A percentile compares a stretch with the other conserved stretches of the same genome.
phyloP scores from a whole-genome alignment of 2,113 vertebrate species.

The Platysternon megacephalum region DNA sequence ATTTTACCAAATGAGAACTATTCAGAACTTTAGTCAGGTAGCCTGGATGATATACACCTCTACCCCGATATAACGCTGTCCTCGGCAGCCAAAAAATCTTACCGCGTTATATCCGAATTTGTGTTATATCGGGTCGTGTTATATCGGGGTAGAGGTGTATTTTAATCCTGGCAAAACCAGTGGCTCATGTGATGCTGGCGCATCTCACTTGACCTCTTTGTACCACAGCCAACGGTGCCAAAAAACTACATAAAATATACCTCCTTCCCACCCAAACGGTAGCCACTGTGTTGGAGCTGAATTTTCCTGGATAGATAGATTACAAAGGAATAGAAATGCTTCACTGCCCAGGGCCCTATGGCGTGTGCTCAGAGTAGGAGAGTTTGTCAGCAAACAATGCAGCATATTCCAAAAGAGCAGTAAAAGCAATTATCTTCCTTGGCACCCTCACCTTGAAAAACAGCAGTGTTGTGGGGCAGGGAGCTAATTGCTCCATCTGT shows the following conservation, averaged over 20 bases:
- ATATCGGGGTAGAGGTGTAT: no score
- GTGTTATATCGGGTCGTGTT: no score
- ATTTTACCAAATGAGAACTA: not conserved
- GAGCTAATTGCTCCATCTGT: conserved; percentile 57
- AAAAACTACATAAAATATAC: not conserved
- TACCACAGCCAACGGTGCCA: not conserved
- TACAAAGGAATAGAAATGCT: conserved; percentile 21
- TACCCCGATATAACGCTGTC: no score
- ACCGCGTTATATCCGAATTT: no score
- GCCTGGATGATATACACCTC: not conserved
- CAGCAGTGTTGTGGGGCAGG: not conserved
- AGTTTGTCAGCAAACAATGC: conserved; percentile 50
- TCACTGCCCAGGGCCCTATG: conserved; percentile 25
- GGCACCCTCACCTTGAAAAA: not conserved
- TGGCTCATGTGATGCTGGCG: not conserved
- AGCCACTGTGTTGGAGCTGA: not conserved
- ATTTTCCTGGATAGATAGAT: not conserved
- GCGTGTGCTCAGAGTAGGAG: not conserved
- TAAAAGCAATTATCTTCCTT: conserved; percentile 29
- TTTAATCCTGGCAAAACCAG: not conserved
- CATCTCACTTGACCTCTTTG: not conserved
- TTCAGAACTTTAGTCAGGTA: not conserved
- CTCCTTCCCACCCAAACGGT: not conserved
- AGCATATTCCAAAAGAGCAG: not conserved
- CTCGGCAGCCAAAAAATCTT: no score